Base-by-base conservation (phyloP, 2,888 invertebrate species). In the Lasioglossum marginatum region DNA sequence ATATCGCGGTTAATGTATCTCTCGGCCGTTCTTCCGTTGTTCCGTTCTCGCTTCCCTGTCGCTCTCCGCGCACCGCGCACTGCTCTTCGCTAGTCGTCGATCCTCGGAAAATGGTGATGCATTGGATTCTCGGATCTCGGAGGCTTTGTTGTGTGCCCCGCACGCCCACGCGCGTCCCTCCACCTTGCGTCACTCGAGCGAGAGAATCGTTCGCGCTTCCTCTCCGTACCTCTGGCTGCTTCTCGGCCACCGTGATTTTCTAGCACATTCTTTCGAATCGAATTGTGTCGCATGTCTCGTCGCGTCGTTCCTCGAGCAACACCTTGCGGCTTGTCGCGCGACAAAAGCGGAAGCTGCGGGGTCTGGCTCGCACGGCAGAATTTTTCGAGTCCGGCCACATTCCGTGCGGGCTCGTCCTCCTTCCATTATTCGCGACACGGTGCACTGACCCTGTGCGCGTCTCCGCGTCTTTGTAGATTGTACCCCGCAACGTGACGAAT, bases 21-120 rank as follows among this genome's bases (percentile, higher is more conserved):
- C 78, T 88, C 79, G 82, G 79, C 89, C 74, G 82, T 83, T 82
- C 78, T 79, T 83, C 86, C 77, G 82, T 83, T 81, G 78, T 77
- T 83, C 86, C 77, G 75, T 86, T 84, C 77, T 86, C 79, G 52
- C 66, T 80, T 75, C 83, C 73, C 82, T 79, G 71, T 83, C 83
- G 77, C 85, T 79, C 81, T 85, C 82, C 83, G 77, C 85, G 78
- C 80, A 82, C 79, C 78, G 76, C 85, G 40, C 78, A 82, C 78
- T 73, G 48, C 83, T 77, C 74, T 78, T 81, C 79, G 70, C 78
- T 72, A 78, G 63, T 80, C 87, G 85, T 83, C 88, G 91, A 92
- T 93, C 93, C 92, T 93, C 89, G 92, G 93, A 93, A 93, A 93
- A 92, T 92, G 92, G 92, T 93, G 93, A 93, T 93, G 91, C 93